A percentile compares a stretch with the other conserved stretches of the same genome.
Conservation (phyloP, 2,797 vertebrate species). For the Nasua narica region DNA sequence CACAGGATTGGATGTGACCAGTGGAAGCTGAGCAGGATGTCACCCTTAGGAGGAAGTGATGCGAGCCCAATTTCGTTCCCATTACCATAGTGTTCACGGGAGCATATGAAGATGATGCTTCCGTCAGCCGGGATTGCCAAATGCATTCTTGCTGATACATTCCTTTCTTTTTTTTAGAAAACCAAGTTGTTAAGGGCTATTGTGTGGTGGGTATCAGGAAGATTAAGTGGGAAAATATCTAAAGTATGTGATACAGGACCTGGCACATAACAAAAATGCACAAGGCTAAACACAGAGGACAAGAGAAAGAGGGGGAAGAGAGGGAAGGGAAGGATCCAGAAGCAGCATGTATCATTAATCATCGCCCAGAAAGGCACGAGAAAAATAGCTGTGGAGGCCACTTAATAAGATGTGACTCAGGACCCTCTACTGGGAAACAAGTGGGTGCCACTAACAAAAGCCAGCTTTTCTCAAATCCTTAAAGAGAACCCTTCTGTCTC, state of each 20-base stretch:
- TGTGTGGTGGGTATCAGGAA: background rate
- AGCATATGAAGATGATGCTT: background rate
- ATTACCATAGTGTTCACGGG: fast-evolving
- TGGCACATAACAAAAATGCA: background rate
- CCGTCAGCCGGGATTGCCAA: background rate
- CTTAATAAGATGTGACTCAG: conserved; percentile 23
- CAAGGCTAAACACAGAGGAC: background rate
- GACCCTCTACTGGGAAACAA: background rate
- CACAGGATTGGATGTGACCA: background rate
- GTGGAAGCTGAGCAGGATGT: background rate
- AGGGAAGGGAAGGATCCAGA: background rate
- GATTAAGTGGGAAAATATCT: background rate
- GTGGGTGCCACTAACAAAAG: background rate
- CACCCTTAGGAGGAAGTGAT: background rate
- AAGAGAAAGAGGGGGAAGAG: background rate
- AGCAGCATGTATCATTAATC: background rate
- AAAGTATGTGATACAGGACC: background rate
- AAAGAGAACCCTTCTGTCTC: conserved; percentile 38
- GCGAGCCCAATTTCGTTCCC: background rate
- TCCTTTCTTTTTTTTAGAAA: background rate
- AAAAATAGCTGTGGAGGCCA: background rate
- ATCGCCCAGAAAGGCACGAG: background rate
- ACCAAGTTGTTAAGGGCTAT: background rate
- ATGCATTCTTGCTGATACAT: background rate
- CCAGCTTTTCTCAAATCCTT: conserved; percentile 1